Evolutionary conservation across 2,113 vertebrate species (phyloP).

Genomic region (Sprattus sprattus): DNA sequence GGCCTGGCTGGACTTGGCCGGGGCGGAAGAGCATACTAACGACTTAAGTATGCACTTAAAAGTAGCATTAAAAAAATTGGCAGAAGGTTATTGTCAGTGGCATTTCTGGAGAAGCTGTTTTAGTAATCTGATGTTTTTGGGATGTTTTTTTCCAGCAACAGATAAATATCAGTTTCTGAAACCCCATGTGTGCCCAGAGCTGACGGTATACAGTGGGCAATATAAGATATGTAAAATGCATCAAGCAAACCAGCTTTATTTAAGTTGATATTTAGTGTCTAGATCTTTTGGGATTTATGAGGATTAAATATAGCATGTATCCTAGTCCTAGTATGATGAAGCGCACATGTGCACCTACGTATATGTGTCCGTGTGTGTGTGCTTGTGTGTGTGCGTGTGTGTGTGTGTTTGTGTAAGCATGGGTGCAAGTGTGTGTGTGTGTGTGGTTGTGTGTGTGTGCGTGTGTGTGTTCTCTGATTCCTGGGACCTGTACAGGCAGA

Average conservation of each 20-base stretch:
- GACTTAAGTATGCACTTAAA: constrained; percentile 1
- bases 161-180: neutral
- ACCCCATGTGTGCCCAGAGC: neutral
- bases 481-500: neutral
- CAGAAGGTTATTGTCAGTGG: neutral
- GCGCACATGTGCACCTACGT: neutral
- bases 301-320: neutral
- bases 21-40: neutral
- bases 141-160: neutral
- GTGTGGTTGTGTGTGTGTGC: neutral
- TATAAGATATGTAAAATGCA: neutral
- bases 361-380: neutral
- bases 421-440: neutral
- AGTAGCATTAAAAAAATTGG: neutral
- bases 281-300: neutral
- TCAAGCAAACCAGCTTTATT: neutral
- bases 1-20: neutral
- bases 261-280: neutral
- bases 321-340: neutral
- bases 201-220: neutral
- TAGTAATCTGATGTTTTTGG: neutral
- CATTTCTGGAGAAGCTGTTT: neutral
- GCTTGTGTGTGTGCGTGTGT: neutral
- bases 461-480: neutral
- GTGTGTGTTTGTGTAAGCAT: neutral